These are phyloP conservation scores for Machimus rusticus DNA, from an alignment of 2,888 invertebrate species.

Conservation along the genomic window DNA sequence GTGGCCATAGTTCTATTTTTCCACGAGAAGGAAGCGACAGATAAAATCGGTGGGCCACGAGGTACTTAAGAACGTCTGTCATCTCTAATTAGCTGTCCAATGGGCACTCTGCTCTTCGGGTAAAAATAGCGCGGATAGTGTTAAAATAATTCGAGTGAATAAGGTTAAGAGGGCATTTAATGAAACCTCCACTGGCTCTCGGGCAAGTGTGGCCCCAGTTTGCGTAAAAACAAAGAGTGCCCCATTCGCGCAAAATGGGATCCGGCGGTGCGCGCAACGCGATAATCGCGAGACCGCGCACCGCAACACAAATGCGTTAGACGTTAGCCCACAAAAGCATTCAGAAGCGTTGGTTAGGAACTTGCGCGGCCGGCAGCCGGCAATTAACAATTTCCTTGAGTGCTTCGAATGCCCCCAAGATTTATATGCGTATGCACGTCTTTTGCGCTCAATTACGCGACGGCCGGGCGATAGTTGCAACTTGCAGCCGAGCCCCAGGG, in stretches of 20 bases:
- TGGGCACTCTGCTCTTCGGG: not conserved
- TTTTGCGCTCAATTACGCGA: not conserved
- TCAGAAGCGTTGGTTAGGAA: not conserved
- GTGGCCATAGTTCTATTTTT: not conserved
- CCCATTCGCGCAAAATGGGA: not conserved
- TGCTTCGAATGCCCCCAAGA: not conserved
- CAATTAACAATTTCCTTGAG: not conserved
- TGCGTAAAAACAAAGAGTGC: not conserved
- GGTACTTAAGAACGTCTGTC: not conserved
- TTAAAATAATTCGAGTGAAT: constrained; percentile 14
- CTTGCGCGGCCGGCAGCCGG: not conserved
- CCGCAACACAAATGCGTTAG: not conserved
- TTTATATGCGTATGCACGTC: not conserved
- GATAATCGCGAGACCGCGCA: not conserved
- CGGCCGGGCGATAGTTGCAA: not conserved
- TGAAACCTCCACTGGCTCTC: not conserved
- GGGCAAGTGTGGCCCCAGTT: not conserved
- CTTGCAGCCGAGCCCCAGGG: not conserved
- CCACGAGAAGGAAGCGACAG: not conserved
- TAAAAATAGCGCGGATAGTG: not conserved
- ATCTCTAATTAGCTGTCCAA: not conserved
- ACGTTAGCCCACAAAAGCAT: not conserved
- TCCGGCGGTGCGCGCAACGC: not conserved
- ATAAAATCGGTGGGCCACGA: not conserved
- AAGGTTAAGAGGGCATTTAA: constrained; percentile 11